A percentile compares a stretch with the other conserved stretches of the same genome.
Evolutionary conservation across 2,113 vertebrate genomes (phyloP).

Genomic region (Cololabis saira): DNA sequence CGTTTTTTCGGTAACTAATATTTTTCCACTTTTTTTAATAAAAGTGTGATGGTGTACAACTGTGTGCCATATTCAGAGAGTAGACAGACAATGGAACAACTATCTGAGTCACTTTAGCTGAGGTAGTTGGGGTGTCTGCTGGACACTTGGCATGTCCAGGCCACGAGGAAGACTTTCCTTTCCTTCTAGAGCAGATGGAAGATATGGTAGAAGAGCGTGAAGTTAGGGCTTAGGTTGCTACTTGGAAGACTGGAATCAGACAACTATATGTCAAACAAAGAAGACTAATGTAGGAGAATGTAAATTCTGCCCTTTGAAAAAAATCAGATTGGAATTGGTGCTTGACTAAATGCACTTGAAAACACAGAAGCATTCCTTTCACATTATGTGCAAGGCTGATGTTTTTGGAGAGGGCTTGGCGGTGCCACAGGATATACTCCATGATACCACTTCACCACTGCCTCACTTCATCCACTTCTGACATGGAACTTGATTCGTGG

Average conservation of each 20-base stretch:
- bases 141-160: too few relatives aligned
- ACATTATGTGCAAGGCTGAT: conserved; percentile 1
- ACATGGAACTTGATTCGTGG: conserved; percentile 25
- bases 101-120: too few relatives aligned
- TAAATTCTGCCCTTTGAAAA: background rate
- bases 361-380: background rate
- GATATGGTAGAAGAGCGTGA: too few relatives aligned
- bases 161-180: too few relatives aligned
- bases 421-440: background rate
- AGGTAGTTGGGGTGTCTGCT: too few relatives aligned
- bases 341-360: background rate
- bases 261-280: too few relatives aligned
- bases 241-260: too few relatives aligned
- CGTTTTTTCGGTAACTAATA: background rate
- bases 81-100: background rate
- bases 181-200: too few relatives aligned
- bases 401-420: background rate
- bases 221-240: too few relatives aligned
- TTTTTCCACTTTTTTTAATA: background rate
- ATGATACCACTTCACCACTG: background rate
- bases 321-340: background rate
- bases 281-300: background rate
- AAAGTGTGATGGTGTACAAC: background rate
- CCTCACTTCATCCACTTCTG: conserved; percentile 3
- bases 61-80: background rate